These are phyloP conservation scores for Drosophila burlai DNA, from an alignment of 1,140 invertebrate genomes.

Conservation along the genomic window DNA sequence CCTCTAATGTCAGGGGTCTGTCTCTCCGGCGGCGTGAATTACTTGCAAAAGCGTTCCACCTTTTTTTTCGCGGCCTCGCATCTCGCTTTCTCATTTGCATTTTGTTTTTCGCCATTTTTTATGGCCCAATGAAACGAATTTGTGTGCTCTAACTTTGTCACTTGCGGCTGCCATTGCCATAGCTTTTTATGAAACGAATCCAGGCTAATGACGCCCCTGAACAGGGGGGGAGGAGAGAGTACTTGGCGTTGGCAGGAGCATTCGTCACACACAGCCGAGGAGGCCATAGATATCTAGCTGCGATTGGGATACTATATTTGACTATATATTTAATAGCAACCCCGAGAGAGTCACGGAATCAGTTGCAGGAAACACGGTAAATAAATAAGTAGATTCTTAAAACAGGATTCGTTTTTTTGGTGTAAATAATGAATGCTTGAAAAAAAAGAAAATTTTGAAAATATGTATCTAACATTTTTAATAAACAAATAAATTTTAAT, in stretches of 20 bases:
- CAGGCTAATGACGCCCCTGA: slow-evolving; percentile 68
- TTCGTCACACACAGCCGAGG: slow-evolving; percentile 69
- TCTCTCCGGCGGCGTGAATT: slow-evolving; percentile 50
- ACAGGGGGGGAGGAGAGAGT: slow-evolving; percentile 23
- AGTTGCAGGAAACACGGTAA: not conserved
- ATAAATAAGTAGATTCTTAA: not conserved
- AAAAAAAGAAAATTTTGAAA: not conserved
- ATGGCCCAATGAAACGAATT: slow-evolving; percentile 79
- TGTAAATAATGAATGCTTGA: too few species aligned
- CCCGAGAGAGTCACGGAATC: not conserved
- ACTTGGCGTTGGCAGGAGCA: slow-evolving; percentile 5
- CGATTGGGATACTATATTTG: slow-evolving; percentile 14
- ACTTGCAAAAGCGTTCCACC: slow-evolving; percentile 71
- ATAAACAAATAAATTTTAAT: too few species aligned
- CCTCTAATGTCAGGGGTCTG: slow-evolving; percentile 57
- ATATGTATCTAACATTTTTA: not conserved
- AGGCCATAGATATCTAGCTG: slow-evolving; percentile 33
- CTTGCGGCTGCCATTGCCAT: slow-evolving; percentile 57
- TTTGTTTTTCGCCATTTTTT: slow-evolving; percentile 67
- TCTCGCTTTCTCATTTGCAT: slow-evolving; percentile 75
- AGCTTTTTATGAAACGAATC: slow-evolving; percentile 73
- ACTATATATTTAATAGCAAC: slow-evolving; percentile 1
- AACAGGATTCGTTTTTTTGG: not conserved
- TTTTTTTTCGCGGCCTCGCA: slow-evolving; percentile 51
- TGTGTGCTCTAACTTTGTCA: slow-evolving; percentile 63